Evolutionary conservation across 2,888 invertebrate genomes (phyloP), one percentile per base, ranked within the genome.

Genomic region (Spialia ferax): DNA sequence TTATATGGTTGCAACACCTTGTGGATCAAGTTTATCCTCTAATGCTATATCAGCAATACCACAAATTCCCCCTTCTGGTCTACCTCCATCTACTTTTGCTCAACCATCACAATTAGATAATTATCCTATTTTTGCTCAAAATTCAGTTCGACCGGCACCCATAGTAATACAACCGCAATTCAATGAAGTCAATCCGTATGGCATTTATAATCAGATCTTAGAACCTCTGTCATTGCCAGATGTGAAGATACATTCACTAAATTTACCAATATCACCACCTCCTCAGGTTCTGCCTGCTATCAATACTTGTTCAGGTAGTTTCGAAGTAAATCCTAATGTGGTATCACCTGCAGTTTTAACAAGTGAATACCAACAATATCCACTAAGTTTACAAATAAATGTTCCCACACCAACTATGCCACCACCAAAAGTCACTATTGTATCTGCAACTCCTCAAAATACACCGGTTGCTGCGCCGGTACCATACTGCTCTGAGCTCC

Each of bases 341-440:
- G 64, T 26, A 29, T 54, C 18, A 50, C 26, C 73, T 3, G 50
- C 65, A 6, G 22, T 64, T 6, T 38, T 70, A 20, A 69, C 70
- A 20, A 70, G 35, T 57, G 68, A 70, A 13, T 45, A 63, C 35
- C 70, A 71, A 48, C 57, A 57, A 10, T 61, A 72, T 29, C 87
- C 89, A 1, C 71, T 87, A 59, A 83, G 74, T 72, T 76, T 88
- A 15, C 81, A 87, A 70, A 81, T 88, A 26, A 84, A 81, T 61
- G 61, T 87, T 29, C 84, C 87, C 56, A 69, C 83, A 4, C 77
- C 80, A 29, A 76, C 69, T 10, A 61, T 73, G n/a, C 76, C 80
- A 23, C 74, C 79, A 18, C 84, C 86, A 11, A 71, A 70, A 26
- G 74, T 83, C 73, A 76, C 80, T 20, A 69, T 83, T 1, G 73